phyloP scores from a whole-genome alignment of 2,113 vertebrate genomes.

The Oenanthe oenanthe region DNA sequence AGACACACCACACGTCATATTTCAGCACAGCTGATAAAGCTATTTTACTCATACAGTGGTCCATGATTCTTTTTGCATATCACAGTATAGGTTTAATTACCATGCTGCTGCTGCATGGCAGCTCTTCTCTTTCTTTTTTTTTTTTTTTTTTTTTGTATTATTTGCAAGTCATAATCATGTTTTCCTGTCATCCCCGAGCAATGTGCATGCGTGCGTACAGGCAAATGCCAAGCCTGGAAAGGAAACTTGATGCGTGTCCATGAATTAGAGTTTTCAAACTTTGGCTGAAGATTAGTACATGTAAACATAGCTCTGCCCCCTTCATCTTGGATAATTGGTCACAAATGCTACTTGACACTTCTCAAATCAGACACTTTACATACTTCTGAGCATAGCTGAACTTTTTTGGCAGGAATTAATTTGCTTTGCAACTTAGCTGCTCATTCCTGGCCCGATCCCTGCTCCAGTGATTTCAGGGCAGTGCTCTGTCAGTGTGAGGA shows the following conservation, averaged over 20 bases:
- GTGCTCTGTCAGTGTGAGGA: neutral
- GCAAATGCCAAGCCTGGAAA: conserved; percentile 62
- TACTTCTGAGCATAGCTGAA: conserved; percentile 78
- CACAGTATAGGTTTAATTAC: neutral
- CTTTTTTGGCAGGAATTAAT: conserved; percentile 74
- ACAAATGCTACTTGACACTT: conserved; percentile 83
- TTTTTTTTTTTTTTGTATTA: conserved; percentile 30
- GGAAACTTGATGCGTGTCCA: conserved; percentile 53
- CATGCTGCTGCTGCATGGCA: neutral
- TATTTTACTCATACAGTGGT: neutral
- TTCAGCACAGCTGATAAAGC: conserved; percentile 37
- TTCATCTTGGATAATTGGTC: conserved; percentile 80
- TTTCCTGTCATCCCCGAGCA: conserved; percentile 47
- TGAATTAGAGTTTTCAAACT: conserved; percentile 65
- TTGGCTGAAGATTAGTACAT: conserved; percentile 68
- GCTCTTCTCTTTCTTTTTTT: neutral
- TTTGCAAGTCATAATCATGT: conserved; percentile 28
- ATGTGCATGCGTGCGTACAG: conserved; percentile 43
- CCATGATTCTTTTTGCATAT: neutral
- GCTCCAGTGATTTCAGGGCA: conserved; percentile 38
- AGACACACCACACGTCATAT: neutral
- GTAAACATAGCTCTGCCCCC: conserved; percentile 74
- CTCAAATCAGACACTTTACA: conserved; percentile 76
- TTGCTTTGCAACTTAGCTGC: conserved; percentile 69
- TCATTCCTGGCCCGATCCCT: conserved; percentile 56